phyloP scores from a whole-genome alignment of 2,113 vertebrate species.

The Mastomys coucha region DNA sequence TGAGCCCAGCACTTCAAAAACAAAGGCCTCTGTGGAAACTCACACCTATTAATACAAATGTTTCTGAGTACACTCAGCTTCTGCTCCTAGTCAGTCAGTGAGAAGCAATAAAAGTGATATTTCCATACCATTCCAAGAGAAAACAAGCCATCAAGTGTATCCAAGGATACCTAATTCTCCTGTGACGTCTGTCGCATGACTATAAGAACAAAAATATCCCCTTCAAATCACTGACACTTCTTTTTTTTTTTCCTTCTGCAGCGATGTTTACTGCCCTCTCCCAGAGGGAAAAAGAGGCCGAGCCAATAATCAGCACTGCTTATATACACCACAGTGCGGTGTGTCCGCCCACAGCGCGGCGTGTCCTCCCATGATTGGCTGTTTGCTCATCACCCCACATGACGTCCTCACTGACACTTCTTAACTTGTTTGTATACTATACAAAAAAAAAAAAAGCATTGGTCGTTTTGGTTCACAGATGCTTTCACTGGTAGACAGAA shows the following conservation, averaged over 20 bases:
- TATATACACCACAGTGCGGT: no score
- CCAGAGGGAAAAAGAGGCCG: no score
- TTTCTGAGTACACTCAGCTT: slow-evolving; percentile 73
- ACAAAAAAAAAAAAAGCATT: not conserved
- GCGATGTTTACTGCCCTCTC: no score
- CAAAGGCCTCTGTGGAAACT: slow-evolving; percentile 78
- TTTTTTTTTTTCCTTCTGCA: no score
- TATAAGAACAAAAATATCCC: slow-evolving; percentile 52
- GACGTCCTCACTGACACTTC: slow-evolving; percentile 48
- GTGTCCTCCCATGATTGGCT: no score
- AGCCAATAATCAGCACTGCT: no score
- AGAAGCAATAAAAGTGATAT: slow-evolving; percentile 75
- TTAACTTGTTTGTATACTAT: slow-evolving; percentile 43
- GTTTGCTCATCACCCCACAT: no score
- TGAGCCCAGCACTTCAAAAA: slow-evolving; percentile 79
- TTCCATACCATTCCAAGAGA: slow-evolving; percentile 70
- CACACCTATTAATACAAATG: slow-evolving; percentile 81
- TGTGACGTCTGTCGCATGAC: slow-evolving; percentile 56
- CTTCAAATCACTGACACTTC: slow-evolving; percentile 50
- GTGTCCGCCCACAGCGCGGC: no score
- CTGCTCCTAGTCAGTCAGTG: slow-evolving; percentile 73
- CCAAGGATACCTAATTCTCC: slow-evolving; percentile 43
- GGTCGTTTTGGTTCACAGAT: slow-evolving; percentile 26
- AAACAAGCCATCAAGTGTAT: slow-evolving; percentile 63
- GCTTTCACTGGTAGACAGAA: slow-evolving; percentile 24